A percentile compares a stretch with the other conserved stretches of the same genome.
These are phyloP conservation scores for Holcopasites calliopsidis DNA, from an alignment of 1,140 invertebrate species.

Conservation along the genomic window DNA sequence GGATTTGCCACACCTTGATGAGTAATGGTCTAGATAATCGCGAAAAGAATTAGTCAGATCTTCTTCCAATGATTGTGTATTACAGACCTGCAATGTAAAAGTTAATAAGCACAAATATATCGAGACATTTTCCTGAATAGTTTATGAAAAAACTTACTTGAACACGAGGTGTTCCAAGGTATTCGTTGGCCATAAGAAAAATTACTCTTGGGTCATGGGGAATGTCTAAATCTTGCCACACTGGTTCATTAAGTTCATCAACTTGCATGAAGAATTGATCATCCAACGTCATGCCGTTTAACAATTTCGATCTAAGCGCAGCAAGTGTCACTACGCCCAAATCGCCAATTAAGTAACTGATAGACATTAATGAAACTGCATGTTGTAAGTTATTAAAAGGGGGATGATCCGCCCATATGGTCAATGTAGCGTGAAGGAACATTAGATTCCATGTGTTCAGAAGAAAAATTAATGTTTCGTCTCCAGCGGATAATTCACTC, in stretches of 20 bases:
- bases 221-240: slow-evolving; percentile 74
- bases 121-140: background rate
- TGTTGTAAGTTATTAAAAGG: slow-evolving; percentile 62
- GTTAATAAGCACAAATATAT: slow-evolving; percentile 6
- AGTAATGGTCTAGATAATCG: slow-evolving; percentile 65
- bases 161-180: slow-evolving; percentile 66
- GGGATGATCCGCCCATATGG: slow-evolving; percentile 61
- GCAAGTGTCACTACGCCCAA: slow-evolving; percentile 72
- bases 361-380: slow-evolving; percentile 63
- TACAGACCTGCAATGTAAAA: slow-evolving; percentile 58
- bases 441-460: slow-evolving; percentile 74
- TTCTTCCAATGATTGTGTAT: slow-evolving; percentile 62
- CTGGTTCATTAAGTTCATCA: slow-evolving; percentile 72
- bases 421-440: slow-evolving; percentile 67
- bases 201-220: slow-evolving; percentile 68
- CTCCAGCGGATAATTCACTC: slow-evolving; percentile 69
- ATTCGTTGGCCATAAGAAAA: slow-evolving; percentile 74
- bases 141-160: slow-evolving; percentile 55
- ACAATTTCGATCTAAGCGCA: slow-evolving; percentile 67
- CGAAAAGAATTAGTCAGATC: slow-evolving; percentile 54
- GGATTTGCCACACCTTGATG: background rate
- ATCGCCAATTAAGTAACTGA: slow-evolving; percentile 74
- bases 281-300: slow-evolving; percentile 57
- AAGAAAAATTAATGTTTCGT: slow-evolving; percentile 74
- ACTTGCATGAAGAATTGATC: slow-evolving; percentile 56